Percentiles rank a stretch among this genome's conserved stretches.
Evolutionary conservation across 2,113 vertebrate genomes (phyloP).

Genomic region (Macrotus californicus): DNA sequence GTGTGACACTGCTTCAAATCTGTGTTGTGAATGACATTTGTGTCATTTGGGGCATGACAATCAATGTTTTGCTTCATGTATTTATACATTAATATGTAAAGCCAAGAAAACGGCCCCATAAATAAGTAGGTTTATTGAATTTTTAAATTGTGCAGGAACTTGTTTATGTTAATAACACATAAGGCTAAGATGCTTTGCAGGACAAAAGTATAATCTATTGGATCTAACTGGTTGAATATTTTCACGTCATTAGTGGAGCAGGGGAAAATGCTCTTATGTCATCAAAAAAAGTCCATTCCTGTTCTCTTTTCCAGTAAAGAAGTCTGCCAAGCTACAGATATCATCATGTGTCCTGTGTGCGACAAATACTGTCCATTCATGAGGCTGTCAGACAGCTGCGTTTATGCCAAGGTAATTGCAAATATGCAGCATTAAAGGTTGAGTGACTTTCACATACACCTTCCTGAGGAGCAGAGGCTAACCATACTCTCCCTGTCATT

Average conservation of each 20-base stretch:
- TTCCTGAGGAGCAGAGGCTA: neutral
- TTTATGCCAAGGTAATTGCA: conserved; percentile 88
- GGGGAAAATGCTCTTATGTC: neutral
- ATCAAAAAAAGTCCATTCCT: conserved; percentile 33
- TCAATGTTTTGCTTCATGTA: neutral
- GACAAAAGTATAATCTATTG: neutral
- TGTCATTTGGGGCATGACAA: neutral
- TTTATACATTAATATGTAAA: conserved; percentile 33
- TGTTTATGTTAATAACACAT: conserved; percentile 32
- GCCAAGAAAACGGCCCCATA: conserved; percentile 19
- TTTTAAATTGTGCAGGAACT: neutral
- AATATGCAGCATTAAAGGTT: neutral
- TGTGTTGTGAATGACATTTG: neutral
- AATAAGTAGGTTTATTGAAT: conserved; percentile 3
- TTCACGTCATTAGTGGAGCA: neutral
- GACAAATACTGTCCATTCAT: conserved; percentile 97
- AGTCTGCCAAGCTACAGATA: conserved; percentile 93
- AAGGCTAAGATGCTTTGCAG: neutral
- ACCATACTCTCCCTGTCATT: neutral
- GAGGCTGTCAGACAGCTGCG: conserved; percentile 93
- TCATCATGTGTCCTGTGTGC: conserved; percentile 97
- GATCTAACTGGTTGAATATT: neutral
- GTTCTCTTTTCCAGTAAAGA: conserved; percentile 90
- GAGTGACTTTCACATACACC: neutral
- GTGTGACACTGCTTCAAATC: neutral